These are phyloP conservation scores for Phrynosoma blainvillii DNA, from an alignment of 2,113 vertebrate species.

Conservation along the genomic window DNA sequence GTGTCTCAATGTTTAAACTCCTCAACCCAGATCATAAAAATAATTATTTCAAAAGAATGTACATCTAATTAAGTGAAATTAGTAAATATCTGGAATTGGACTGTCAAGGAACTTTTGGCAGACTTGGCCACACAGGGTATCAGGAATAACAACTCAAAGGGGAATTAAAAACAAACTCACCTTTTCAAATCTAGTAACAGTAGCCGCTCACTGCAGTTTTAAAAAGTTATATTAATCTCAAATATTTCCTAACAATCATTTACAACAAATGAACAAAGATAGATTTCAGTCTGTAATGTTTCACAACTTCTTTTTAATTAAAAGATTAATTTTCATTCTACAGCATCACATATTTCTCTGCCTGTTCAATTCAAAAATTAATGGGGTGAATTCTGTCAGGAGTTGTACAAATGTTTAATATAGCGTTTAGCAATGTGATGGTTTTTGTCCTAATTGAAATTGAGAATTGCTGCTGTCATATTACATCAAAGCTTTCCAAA, in stretches of 20 bases:
- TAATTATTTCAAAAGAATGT: not conserved
- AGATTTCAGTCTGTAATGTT: not conserved
- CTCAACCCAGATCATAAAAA: not conserved
- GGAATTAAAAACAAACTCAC: not conserved
- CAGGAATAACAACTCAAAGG: not conserved
- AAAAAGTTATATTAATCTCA: not conserved
- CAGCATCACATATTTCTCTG: not conserved
- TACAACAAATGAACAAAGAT: not conserved
- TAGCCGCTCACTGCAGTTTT: not conserved
- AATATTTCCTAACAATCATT: not conserved
- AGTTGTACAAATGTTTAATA: constrained; percentile 2
- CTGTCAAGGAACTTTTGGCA: not conserved
- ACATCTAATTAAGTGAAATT: not conserved
- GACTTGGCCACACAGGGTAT: not conserved
- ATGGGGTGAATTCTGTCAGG: not conserved
- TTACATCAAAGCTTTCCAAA: constrained; percentile 12
- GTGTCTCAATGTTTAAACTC: no score
- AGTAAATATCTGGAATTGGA: not conserved
- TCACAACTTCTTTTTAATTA: not conserved
- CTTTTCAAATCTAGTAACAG: not conserved
- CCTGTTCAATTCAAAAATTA: not conserved
- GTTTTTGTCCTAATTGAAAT: constrained; percentile 13
- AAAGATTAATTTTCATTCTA: not conserved
- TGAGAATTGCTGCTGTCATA: constrained; percentile 21
- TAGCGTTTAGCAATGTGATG: constrained; percentile 6